Base-by-base conservation (phyloP, 1,140 invertebrate genomes). In the Polypedilum pembai region DNA sequence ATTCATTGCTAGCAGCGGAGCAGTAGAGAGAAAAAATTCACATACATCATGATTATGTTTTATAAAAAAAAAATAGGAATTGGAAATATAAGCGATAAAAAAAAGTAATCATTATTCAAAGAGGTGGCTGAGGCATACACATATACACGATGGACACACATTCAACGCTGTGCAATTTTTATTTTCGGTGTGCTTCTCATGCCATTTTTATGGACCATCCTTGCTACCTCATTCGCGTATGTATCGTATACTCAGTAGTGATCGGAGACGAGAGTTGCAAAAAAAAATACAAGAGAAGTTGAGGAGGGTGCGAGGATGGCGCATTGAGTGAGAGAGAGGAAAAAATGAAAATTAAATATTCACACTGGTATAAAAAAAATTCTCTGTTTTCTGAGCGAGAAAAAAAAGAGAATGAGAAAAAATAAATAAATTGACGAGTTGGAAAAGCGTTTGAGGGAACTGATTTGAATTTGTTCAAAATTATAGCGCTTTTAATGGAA, bases 61-160 rank as follows among this genome's bases (percentile, higher is more conserved):
- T 56, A 56, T 33, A 33, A 33, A 33, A 33, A 33, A 33, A 33
- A 56, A 56, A 56, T 56, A 56, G 45, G 45, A 56, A 56, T 56
- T 56, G 45, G 45, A 56, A 56, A 56, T 56, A 56, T 56, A 56
- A 56, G 45, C 45, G 45, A 56, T 56, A 56, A 56, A 56, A 45
- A 45, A 56, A 56, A 56, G 45, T 56, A 56, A 56, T 56, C 45
- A 56, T 56, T 56, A 56, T 56, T 56, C 45, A 56, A 56, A 56
- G 45, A 56, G 45, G 45, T 56, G 45, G 45, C n/a, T 12, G 45
- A 56, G 12, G 45, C 45, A 33, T 33, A 33, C 5, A 33, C 24
- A 33, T 33, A 33, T 33, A 3, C 24, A 33, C 24, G 24, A 33
- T 33, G 24, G 24, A 33, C 24, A 33, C 1, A 33, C 24, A 33